Percentiles rank a stretch among this genome's conserved stretches.
phyloP scores from a whole-genome alignment of 2,113 vertebrate species.

The Ptilorrhoa leucosticta region DNA sequence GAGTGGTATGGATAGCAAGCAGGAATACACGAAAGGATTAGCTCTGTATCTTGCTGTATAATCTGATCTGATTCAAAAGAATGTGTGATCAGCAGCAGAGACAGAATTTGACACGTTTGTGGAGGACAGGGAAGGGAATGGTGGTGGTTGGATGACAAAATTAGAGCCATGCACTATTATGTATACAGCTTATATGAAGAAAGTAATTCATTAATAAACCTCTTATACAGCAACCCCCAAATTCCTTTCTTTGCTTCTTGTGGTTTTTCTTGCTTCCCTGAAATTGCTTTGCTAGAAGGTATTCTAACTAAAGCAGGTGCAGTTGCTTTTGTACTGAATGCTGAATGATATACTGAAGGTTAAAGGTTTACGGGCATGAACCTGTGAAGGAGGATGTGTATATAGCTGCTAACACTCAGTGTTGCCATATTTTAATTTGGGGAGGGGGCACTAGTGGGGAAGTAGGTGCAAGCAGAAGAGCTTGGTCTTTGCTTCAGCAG shows the following conservation, averaged over 20 bases:
- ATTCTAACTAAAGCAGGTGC: background rate
- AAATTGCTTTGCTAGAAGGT: background rate
- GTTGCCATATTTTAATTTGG: fast-evolving
- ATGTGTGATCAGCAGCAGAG: background rate
- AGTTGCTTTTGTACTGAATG: background rate
- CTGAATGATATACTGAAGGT: background rate
- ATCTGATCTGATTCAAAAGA: background rate
- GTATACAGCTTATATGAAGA: background rate
- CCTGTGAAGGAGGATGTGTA: no score
- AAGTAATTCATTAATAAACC: background rate
- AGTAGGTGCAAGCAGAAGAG: background rate
- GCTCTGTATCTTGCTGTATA: background rate
- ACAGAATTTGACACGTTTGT: background rate
- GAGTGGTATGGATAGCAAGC: background rate
- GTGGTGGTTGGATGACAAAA: background rate
- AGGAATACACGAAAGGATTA: background rate
- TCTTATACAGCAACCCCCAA: background rate
- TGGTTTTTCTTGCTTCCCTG: background rate
- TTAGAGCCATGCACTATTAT: background rate
- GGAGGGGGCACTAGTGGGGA: fast-evolving
- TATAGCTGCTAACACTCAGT: background rate
- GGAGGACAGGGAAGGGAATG: background rate
- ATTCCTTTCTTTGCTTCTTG: background rate
- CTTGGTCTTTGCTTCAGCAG: background rate
- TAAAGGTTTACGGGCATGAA: background rate